Evolutionary conservation across 1,140 invertebrate species (phyloP), one percentile per base, ranked within the genome.

Genomic region (Calosoma granatense): DNA sequence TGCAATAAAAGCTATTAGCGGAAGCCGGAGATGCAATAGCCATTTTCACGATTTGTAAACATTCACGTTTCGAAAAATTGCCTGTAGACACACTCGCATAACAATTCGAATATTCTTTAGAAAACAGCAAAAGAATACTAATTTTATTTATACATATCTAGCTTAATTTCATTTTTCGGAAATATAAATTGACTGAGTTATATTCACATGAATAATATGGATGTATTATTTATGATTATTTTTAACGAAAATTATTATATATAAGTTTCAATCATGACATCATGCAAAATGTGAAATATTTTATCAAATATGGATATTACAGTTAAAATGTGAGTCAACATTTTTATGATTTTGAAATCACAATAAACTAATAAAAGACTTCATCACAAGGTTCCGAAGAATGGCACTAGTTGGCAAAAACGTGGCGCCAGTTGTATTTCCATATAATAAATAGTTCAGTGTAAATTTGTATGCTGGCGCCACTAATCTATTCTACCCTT

Each of bases 1-100:
- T 47, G 41, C 41, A 47, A 47, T 47, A 47, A 47, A 47, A 47
- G 41, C 41, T 47, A 47, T 47, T 47, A 47, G 41, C 41, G 4
- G 41, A 36, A 47, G 41, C 15, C 41, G 3, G 41, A 12, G 41
- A 17, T 47, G 41, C 17, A 12, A 36, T 36, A 47, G 41, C 9
- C 41, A 47, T 17, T 12, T 47, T 47, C 41, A 47, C 17, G 41
- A 47, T 47, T 47, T 47, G 41, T 47, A 47, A 47, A 47, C 15
- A 47, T 4, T 11, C 17, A 4, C 41, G 9, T 47, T 47, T 47
- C 9, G 15, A 36, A 36, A 36, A 36, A 36, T n/a, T 36, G n/a
- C n/a, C 26, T 36, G n/a, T n/a, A 36, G n/a, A 36, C 26, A 36
- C 26, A 36, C 26, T 36, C 26, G 26, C n/a, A n/a, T n/a, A n/a